Conservation (phyloP, 2,113 vertebrate genomes). For the Myotis brandtii region DNA sequence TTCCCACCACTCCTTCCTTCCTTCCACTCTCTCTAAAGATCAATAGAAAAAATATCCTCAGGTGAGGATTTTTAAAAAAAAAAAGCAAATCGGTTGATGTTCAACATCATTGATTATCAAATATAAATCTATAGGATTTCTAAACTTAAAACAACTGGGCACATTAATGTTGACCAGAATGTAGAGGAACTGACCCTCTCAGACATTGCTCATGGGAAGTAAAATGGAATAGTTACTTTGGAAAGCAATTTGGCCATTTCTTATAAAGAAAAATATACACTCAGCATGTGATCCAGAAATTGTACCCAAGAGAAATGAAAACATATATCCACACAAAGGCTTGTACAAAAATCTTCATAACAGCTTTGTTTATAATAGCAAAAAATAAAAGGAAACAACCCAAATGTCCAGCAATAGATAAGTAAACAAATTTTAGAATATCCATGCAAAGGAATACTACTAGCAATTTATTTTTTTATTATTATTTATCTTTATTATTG, state of each 20-base stretch:
- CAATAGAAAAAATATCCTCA: too few species aligned
- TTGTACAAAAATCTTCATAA: background rate
- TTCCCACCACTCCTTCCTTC: too few species aligned
- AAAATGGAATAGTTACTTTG: background rate
- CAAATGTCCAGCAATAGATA: background rate
- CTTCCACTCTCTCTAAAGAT: too few species aligned
- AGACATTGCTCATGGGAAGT: background rate
- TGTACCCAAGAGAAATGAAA: background rate
- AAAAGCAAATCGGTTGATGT: background rate
- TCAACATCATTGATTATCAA: background rate
- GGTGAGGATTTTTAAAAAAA: too few species aligned
- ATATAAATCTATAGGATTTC: background rate
- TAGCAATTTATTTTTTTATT: too few species aligned
- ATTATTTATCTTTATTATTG: too few species aligned
- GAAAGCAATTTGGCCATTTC: constrained; percentile 21
- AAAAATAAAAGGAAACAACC: background rate
- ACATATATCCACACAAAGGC: background rate
- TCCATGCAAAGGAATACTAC: background rate
- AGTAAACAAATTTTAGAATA: background rate
- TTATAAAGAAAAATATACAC: constrained; percentile 6
- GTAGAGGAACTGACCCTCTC: background rate
- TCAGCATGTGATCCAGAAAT: background rate
- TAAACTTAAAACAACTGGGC: background rate
- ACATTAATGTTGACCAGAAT: background rate
- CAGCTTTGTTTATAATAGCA: background rate